phyloP scores from a whole-genome alignment of 2,888 invertebrate genomes.

The Scotopteryx bipunctaria region DNA sequence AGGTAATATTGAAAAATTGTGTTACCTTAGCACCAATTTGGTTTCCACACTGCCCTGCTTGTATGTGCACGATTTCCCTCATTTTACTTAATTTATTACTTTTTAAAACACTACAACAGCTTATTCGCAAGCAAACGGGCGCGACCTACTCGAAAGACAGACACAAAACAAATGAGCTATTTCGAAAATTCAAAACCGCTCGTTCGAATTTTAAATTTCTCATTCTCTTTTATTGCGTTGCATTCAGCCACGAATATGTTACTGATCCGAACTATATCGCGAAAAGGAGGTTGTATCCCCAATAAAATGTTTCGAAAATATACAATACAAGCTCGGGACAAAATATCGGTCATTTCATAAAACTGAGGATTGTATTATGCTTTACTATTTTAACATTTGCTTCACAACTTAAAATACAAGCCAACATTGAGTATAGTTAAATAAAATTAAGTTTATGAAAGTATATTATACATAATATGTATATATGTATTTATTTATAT shows the following conservation, averaged over 20 bases:
- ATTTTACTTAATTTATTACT: conserved; percentile 68
- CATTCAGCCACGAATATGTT: conserved; percentile 3
- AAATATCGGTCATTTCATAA: conserved; percentile 25
- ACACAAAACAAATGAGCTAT: conserved; percentile 61
- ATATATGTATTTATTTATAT: too few relatives aligned
- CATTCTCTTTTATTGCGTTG: conserved; percentile 8
- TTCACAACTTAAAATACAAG: conserved; percentile 3
- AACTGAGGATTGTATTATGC: conserved; percentile 13
- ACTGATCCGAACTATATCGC: conserved; percentile 2
- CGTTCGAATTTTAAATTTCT: conserved; percentile 21
- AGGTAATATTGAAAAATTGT: too few relatives aligned
- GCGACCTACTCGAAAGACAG: conserved; percentile 61
- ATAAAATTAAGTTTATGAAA: conserved; percentile 4
- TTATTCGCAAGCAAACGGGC: conserved; percentile 39
- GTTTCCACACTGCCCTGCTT: conserved; percentile 90
- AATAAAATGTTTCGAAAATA: conserved; percentile 3
- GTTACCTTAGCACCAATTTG: conserved; percentile 78
- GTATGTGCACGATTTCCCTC: conserved; percentile 92
- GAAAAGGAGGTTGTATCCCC: conserved; percentile 2
- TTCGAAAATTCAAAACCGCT: conserved; percentile 25
- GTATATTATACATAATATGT: neutral
- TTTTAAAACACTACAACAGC: conserved; percentile 45
- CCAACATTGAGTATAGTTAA: conserved; percentile 1
- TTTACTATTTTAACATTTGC: conserved; percentile 2
- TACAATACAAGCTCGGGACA: neutral